Evolutionary conservation across 2,113 vertebrate species (phyloP), one percentile per base, ranked within the genome.

Genomic region (Chlorodrepanis virens): DNA sequence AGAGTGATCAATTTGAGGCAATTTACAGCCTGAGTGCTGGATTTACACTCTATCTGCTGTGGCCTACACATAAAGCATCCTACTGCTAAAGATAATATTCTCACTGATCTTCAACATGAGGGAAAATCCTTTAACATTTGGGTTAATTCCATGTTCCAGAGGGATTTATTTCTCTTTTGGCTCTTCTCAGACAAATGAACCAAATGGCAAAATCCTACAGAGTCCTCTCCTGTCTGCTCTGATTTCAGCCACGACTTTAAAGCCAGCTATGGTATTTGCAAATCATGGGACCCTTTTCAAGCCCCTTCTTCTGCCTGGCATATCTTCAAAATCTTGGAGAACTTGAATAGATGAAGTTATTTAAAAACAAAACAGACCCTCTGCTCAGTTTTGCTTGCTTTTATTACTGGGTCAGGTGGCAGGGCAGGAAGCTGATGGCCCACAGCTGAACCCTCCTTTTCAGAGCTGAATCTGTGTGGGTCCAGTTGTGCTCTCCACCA

Each of bases 201-300:
- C n/a, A 70, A 57, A 82, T 24, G 15, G 44, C 42, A 87, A 91
- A 87, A 81, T 50, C 12, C 24, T 53, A 61, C 3, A 4, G 27
- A 68, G 16, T 25, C 11, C 25, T 84, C 10, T 77, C 57, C 40
- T 57, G 8, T 67, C 39, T 22, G 16, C 35, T 83, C 25, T 72
- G 49, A 69, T 88, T 77, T 96, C 54, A 72, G 71, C 21, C n/a
- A 57, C 0, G 0, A 54, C n/a, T 57, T 89, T 53, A 39, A 63
- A 90, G 59, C 7, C 0, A 0, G 16, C 28, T 35, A 28, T 3
- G 0, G 33, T 50, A 45, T 31, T 80, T 71, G 56, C 2, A 9
- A 23, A 35, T 70, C 47, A 42, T 10, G 5, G 23, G 23, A 60
- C 8, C 4, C 7, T 82, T 75, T 70, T 68, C n/a, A 39, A 35